These are phyloP conservation scores for Thermophis baileyi DNA, from an alignment of 2,113 vertebrate genomes.

Conservation along the genomic window DNA sequence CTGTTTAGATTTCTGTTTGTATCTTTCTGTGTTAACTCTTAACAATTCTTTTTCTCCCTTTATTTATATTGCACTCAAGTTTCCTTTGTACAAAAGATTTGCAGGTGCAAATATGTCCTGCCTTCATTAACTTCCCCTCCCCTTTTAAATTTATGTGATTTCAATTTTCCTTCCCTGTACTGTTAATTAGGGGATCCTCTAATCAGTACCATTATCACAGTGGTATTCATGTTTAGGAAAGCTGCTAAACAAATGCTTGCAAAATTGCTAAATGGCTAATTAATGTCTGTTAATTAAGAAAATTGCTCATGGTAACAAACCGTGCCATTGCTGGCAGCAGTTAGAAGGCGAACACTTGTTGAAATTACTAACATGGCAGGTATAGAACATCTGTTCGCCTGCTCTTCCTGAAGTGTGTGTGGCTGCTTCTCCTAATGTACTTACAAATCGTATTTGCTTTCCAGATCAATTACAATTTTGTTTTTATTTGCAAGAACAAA, in stretches of 20 bases:
- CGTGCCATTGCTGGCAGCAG: constrained; percentile 81
- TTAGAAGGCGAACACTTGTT: constrained; percentile 84
- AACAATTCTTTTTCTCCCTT: constrained; percentile 64
- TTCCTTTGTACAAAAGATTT: constrained; percentile 78
- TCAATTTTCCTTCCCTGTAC: constrained; percentile 84
- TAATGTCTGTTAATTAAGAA: constrained; percentile 94
- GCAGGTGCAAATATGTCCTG: constrained; percentile 83
- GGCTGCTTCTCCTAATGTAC: constrained; percentile 58
- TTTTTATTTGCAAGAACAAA: not conserved
- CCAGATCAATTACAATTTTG: constrained; percentile 48
- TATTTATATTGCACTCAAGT: constrained; percentile 78
- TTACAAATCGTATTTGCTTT: constrained; percentile 56
- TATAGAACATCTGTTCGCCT: constrained; percentile 77
- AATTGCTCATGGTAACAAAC: constrained; percentile 93
- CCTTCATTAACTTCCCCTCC: constrained; percentile 81
- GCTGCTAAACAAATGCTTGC: constrained; percentile 89
- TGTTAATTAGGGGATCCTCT: constrained; percentile 88
- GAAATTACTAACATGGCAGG: constrained; percentile 80
- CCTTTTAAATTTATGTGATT: constrained; percentile 84
- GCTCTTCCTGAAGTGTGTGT: constrained; percentile 68
- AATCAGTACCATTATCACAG: constrained; percentile 90
- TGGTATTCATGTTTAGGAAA: constrained; percentile 91
- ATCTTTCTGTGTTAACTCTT: constrained; percentile 24
- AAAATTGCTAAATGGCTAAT: constrained; percentile 95
- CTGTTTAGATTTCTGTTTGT: constrained; percentile 50